Evolutionary conservation across 2,888 invertebrate genomes (phyloP).

Genomic region (Baccha elongata): DNA sequence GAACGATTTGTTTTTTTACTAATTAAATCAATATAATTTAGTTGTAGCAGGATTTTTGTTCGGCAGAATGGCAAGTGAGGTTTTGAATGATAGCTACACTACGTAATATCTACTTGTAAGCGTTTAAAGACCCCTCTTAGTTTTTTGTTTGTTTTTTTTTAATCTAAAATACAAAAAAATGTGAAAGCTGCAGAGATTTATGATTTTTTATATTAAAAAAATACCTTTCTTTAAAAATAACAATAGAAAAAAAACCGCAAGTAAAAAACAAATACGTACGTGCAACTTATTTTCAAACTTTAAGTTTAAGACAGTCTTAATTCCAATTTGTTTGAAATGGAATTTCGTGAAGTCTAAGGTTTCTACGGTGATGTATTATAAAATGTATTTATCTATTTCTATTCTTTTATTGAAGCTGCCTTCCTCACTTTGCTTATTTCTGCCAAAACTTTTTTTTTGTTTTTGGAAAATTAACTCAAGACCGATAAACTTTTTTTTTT

Average conservation of each 20-base stretch:
- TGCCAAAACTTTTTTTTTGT: constrained; percentile 24
- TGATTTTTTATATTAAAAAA: background rate
- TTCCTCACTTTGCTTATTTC: constrained; percentile 25
- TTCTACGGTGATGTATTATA: constrained; percentile 7
- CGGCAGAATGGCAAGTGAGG: constrained; percentile 45
- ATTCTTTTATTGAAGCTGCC: constrained; percentile 12
- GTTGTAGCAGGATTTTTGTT: constrained; percentile 44
- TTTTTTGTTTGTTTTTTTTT: too few relatives aligned
- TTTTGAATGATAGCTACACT: constrained; percentile 31
- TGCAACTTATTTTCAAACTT: constrained; percentile 16
- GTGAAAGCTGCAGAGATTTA: constrained; percentile 9
- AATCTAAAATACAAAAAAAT: background rate
- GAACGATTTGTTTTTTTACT: constrained; percentile 1
- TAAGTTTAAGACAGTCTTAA: constrained; percentile 34
- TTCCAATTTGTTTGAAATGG: background rate
- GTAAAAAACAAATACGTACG: background rate
- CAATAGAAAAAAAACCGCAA: background rate
- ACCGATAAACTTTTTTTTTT: too few relatives aligned
- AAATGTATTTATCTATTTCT: background rate
- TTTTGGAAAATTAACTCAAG: constrained; percentile 13
- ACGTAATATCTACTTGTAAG: constrained; percentile 28
- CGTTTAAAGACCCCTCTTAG: constrained; percentile 33
- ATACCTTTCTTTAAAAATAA: background rate
- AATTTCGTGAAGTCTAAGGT: constrained; percentile 15
- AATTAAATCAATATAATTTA: constrained; percentile 2